Conservation (phyloP, 1,140 invertebrate species). For the Zaprionus vittiger region DNA sequence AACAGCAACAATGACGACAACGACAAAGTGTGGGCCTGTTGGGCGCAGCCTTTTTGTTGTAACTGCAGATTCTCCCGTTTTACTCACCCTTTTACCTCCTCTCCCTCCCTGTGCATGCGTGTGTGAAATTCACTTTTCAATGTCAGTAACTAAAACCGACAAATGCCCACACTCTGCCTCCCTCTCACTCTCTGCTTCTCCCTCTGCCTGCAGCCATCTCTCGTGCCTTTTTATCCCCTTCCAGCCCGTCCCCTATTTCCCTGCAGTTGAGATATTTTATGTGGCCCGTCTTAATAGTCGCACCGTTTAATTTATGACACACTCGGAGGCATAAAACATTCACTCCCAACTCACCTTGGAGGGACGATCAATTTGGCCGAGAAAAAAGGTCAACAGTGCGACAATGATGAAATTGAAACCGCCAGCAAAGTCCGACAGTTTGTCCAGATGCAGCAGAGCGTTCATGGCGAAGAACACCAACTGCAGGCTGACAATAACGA, state of each 20-base stretch:
- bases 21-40: slow-evolving; percentile 55
- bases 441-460: slow-evolving; percentile 94
- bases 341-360: slow-evolving; percentile 86
- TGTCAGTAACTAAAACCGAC: slow-evolving; percentile 63
- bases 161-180: slow-evolving; percentile 4
- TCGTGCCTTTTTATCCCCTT: not conserved
- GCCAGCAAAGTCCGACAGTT: slow-evolving; percentile 96
- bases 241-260: not conserved
- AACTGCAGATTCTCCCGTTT: slow-evolving; percentile 27
- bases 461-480: slow-evolving; percentile 94
- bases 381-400: slow-evolving; percentile 93
- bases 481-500: slow-evolving; percentile 94
- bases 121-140: slow-evolving; percentile 70
- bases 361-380: slow-evolving; percentile 89
- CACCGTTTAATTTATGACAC: slow-evolving; percentile 40
- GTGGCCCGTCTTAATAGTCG: slow-evolving; percentile 46
- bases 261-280: slow-evolving; percentile 45
- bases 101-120: slow-evolving; percentile 44
- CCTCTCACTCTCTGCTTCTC: not conserved
- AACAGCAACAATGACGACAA: slow-evolving; percentile 40
- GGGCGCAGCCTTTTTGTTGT: slow-evolving; percentile 72
- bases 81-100: not conserved
- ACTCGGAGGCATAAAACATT: slow-evolving; percentile 29
- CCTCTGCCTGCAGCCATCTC: not conserved
- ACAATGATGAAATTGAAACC: slow-evolving; percentile 96